Percentiles rank a stretch among this genome's conserved stretches.
Conservation (phyloP, 2,888 invertebrate species). For the Fabriciana adippe region DNA sequence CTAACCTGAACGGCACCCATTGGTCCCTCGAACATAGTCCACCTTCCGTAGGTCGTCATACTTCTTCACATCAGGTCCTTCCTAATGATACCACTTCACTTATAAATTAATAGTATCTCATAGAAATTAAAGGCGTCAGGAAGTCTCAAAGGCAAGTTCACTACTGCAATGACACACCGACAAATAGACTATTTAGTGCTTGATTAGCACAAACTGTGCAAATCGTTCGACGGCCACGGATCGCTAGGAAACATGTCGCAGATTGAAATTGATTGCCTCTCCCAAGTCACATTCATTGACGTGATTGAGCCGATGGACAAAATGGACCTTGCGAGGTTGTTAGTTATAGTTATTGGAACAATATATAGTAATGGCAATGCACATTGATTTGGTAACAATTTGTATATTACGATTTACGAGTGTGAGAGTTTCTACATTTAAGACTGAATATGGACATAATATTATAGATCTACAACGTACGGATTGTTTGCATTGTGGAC, state of each 20-base stretch:
- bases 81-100: conserved; percentile 27
- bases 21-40: conserved; percentile 67
- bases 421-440: conserved; percentile 9
- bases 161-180: conserved; percentile 62
- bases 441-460: too few relatives aligned
- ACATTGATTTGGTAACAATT: conserved; percentile 25
- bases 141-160: conserved; percentile 50
- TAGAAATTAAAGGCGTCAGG: conserved; percentile 39
- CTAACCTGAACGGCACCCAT: conserved; percentile 70
- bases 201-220: conserved; percentile 79
- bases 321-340: conserved; percentile 64
- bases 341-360: conserved; percentile 54
- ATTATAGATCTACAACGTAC: too few relatives aligned
- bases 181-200: conserved; percentile 74
- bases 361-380: conserved; percentile 34
- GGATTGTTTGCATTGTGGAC: too few relatives aligned
- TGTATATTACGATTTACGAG: conserved; percentile 1
- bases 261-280: conserved; percentile 72
- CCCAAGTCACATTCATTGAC: conserved; percentile 63
- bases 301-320: conserved; percentile 72
- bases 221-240: conserved; percentile 55
- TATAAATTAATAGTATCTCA: conserved; percentile 25
- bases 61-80: conserved; percentile 37
- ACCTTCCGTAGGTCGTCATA: conserved; percentile 67
- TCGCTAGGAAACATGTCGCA: conserved; percentile 35